phyloP scores from a whole-genome alignment of 2,113 vertebrate genomes.

The Rhynchomys soricoides region DNA sequence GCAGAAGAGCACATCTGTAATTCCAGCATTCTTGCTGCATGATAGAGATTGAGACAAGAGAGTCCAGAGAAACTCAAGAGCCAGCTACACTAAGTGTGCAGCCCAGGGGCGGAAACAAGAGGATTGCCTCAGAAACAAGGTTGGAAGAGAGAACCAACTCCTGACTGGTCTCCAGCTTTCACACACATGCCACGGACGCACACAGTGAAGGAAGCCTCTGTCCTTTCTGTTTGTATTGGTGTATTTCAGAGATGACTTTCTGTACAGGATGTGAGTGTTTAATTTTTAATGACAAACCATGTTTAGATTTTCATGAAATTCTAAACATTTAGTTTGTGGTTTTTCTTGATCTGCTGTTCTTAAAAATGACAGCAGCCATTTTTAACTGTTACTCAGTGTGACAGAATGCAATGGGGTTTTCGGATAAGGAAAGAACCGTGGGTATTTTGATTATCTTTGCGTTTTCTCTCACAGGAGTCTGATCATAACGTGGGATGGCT shows the following conservation, averaged over 20 bases:
- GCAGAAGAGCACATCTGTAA: too few species aligned
- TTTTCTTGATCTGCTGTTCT: conserved; percentile 28
- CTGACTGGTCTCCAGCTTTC: background rate
- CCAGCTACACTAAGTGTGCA: background rate
- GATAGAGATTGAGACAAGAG: background rate
- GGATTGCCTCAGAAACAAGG: background rate
- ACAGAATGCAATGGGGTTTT: background rate
- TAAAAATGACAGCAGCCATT: background rate
- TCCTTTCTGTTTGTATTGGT: background rate
- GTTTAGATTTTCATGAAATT: conserved; percentile 50
- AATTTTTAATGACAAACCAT: background rate
- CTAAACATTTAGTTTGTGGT: background rate
- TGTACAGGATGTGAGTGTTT: background rate
- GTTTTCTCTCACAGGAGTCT: background rate
- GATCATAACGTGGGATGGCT: background rate
- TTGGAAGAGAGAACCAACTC: background rate
- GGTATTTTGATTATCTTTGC: background rate
- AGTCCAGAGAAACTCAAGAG: background rate
- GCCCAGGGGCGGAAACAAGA: background rate
- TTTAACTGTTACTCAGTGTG: background rate
- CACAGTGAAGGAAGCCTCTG: background rate
- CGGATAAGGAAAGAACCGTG: background rate
- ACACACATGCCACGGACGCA: background rate
- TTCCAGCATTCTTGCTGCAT: background rate
- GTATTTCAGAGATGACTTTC: background rate